Base-by-base conservation (phyloP, 2,888 invertebrate genomes). In the Dolomedes plantarius region DNA sequence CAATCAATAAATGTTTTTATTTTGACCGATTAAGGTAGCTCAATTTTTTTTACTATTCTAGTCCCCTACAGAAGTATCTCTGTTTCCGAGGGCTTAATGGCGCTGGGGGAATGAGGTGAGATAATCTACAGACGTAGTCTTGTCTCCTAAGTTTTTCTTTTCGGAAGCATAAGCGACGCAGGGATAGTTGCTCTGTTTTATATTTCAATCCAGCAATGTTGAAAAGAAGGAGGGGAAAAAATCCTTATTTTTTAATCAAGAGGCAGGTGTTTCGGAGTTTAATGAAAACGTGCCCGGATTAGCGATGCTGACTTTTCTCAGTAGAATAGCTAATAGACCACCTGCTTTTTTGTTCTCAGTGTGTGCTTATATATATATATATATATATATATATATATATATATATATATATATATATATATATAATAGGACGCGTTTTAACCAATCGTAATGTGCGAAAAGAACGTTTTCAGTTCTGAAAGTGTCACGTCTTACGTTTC, bases 1-100 rank as follows among this genome's bases (percentile, higher is more conserved):
- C 81, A 82, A 82, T 82, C 81, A 82, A 75, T 75, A 82, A 82
- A 64, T 75, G 81, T 82, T 82, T 82, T 82, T 82, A 75, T 82
- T 82, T 75, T 82, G 75, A 82, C 62, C 81, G 81, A 82, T 82
- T 82, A 82, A 74, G 75, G 69, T 29, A 46, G 62, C 16, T 39
- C 28, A 7, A 16, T 50, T 46, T 29, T 74, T 67, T 46, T 65
- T 67, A 67, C 69, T 69, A 39, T 69, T 27, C 62, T 29, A 36
- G 56, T 7, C 50, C 71, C 64, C 71, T n/a, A 23, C 28, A 50
- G 62, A 32, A 46, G 46, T 36, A 29, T 27, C 31, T 27, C 50
- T 72, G 31, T 73, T 67, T 50, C 36, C 19, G 11, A 11, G 28
- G 28, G 46, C 72, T 80, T 72, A n/a, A 72, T 46, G 46, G 46